These are phyloP conservation scores for Myotis brandtii DNA, from an alignment of 2,113 vertebrate genomes.

Conservation along the genomic window DNA sequence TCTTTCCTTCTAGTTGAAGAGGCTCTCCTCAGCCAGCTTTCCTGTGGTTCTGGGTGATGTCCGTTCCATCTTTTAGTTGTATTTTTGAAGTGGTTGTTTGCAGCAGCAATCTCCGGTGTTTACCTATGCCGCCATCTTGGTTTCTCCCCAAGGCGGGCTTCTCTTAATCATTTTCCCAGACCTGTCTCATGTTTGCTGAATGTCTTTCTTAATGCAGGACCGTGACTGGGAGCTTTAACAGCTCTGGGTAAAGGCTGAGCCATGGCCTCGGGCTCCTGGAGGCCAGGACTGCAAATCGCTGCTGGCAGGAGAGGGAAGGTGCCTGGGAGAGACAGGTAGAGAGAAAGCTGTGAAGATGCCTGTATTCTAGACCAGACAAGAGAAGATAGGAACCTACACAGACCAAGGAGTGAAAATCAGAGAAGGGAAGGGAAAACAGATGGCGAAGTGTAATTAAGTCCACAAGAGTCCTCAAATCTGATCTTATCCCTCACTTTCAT, in stretches of 20 bases:
- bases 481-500: background rate
- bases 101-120: no score
- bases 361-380: background rate
- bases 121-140: no score
- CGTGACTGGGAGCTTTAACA: conserved; percentile 49
- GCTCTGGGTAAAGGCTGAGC: no score
- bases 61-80: no score
- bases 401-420: no score
- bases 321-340: no score
- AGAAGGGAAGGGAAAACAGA: background rate
- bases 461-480: background rate
- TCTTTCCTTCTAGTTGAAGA: no score
- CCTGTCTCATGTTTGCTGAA: background rate
- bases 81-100: no score
- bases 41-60: no score
- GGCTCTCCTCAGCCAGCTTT: no score
- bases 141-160: conserved; percentile 62
- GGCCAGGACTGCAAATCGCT: no score
- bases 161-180: conserved; percentile 63
- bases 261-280: background rate
- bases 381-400: background rate
- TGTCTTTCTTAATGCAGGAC: conserved; percentile 28
- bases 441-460: background rate
- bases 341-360: background rate
- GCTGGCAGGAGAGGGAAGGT: no score